Evolutionary conservation across 2,797 vertebrate species (phyloP), one percentile per base, ranked within the genome.

Genomic region (Cynopterus sphinx): DNA sequence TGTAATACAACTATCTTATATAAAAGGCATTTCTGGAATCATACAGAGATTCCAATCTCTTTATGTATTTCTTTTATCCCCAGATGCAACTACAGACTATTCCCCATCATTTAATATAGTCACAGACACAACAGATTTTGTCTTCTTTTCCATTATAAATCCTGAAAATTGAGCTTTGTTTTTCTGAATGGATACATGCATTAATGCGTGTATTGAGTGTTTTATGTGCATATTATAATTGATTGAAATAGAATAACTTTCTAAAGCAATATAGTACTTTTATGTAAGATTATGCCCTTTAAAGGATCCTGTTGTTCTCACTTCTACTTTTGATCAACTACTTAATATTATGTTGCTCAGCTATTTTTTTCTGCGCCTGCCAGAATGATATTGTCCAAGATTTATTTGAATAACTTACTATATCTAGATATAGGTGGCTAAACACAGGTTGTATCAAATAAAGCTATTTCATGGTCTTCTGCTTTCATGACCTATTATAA

Each of bases 401-500:
- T 92, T 93, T 94, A 77, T 92, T 96, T 95, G 59, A 84, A 73
- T 95, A 28, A 17, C 22, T 77, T 93, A 75, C n/a, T 93, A 17
- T 85, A 75, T 88, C 57, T 93, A 86, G 87, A 88, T 91, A 46
- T 71, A 93, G 49, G 4, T 91, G 41, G 43, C 82, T 89, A 78
- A 83, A 74, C 63, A 88, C 68, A 91, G 71, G 13, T 86, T 81
- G 21, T 78, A 77, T 87, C 65, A 89, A 31, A 81, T 83, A 55
- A 96, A 96, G 49, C 74, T 81, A 51, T 95, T 95, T 96, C 83
- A 77, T 59, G 26, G 36, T 77, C 49, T 84, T 94, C 59, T 96
- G 78, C 89, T 53, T 87, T 97, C 17, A 24, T 87, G 70, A 57
- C 95, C 74, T 96, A 73, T 89, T 95, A 92, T 96, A 96, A 96